phyloP scores from a whole-genome alignment of 2,797 vertebrate species.

The Serranus cabrilla region DNA sequence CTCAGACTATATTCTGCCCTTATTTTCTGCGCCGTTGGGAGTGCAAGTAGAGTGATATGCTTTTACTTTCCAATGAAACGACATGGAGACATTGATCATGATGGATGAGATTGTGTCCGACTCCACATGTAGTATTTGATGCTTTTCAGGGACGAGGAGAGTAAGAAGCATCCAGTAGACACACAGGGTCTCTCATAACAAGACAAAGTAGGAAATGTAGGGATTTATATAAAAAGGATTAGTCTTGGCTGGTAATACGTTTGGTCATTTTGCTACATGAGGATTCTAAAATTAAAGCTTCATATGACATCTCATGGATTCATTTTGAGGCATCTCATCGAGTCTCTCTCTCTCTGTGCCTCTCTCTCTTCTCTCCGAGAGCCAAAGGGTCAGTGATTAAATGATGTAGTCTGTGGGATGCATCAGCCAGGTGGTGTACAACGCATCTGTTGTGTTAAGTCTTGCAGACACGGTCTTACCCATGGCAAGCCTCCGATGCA shows the following conservation, averaged over 20 bases:
- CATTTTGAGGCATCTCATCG: conserved; percentile 59
- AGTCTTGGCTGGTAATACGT: conserved; percentile 69
- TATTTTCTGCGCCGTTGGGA: conserved; percentile 77
- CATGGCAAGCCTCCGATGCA: conserved; percentile 59
- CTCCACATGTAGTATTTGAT: conserved; percentile 52
- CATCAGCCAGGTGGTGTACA: conserved; percentile 63
- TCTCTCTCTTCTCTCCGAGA: conserved; percentile 2
- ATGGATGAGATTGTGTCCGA: conserved; percentile 71
- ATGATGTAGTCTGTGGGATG: conserved; percentile 68
- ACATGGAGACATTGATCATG: conserved; percentile 75
- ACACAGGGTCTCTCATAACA: conserved; percentile 43
- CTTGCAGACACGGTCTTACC: conserved; percentile 53
- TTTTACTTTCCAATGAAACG: conserved; percentile 69
- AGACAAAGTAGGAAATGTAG: conserved; percentile 71
- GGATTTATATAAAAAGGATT: conserved; percentile 77
- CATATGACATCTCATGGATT: conserved; percentile 63
- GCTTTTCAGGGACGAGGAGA: conserved; percentile 44
- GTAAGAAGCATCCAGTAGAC: conserved; percentile 58
- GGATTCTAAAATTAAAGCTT: conserved; percentile 77
- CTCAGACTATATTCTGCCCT: conserved; percentile 44
- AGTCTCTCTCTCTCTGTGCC: conserved; percentile 21
- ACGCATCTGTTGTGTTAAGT: conserved; percentile 67
- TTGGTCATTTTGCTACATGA: conserved; percentile 75
- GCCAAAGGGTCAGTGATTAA: conserved; percentile 76
- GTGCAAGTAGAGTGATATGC: conserved; percentile 56